Evolutionary conservation across 2,113 vertebrate genomes (phyloP), one percentile per base, ranked within the genome.

Genomic region (Syngnathus scovelli): DNA sequence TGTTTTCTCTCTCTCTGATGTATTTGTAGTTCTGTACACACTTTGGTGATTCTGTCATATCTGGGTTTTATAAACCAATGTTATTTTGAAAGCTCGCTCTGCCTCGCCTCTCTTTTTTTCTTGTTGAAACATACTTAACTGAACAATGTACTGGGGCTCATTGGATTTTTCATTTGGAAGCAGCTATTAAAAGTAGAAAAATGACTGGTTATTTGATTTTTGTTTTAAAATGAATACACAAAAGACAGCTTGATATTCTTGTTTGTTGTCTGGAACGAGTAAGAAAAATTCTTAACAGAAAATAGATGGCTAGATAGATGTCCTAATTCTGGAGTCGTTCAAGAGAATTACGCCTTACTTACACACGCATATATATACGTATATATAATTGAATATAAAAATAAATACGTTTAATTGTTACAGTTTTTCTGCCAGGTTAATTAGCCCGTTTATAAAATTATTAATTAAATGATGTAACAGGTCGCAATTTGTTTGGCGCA

Each of bases 41-140:
- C 90, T 91, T 90, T 92, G 86, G 90, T 93, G 88, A 92, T 91
- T 82, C 89, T 92, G 90, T 92, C 88, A 91, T 91, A 91, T 89
- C 87, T 92, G 89, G 91, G 91, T 93, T 93, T 93, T 93, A 92
- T 93, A 93, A 93, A 93, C 92, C 91, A 92, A 83, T 68, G 81
- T 90, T 91, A 92, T 93, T 93, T 92, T 91, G 90, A 91, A 92
- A 92, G 86, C 83, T 90, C 80, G 33, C 66, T 71, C 64, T 68
- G 90, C 59, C 80, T 92, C 87, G 51, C 3, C 81, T 39, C 72
- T 90, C 68, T 66, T 72, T 66, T 76, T 75, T 73, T 27, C 9
- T 52, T 70, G 56, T 2, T 15, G 44, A 52, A 52, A n/a, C 49
- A 51, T 19, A 21, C 21, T 52, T 51, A n/a, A 9, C 18, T 51